phyloP scores from a whole-genome alignment of 2,113 vertebrate genomes.

The Bubo bubo region DNA sequence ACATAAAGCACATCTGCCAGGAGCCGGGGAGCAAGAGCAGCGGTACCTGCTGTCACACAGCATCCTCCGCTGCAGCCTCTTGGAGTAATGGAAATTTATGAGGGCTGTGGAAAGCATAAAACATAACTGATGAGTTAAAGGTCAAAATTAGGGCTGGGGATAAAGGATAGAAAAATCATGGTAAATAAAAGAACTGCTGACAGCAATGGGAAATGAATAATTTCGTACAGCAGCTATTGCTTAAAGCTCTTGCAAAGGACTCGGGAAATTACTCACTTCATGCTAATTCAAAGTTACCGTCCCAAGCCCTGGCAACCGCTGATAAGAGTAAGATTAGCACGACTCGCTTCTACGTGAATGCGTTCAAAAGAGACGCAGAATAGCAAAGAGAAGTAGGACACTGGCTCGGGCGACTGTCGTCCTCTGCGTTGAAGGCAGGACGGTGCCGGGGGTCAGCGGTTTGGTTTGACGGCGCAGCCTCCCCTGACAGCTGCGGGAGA shows the following conservation, averaged over 20 bases:
- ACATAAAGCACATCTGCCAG: not conserved
- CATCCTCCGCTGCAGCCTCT: not conserved
- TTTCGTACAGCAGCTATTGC: not conserved
- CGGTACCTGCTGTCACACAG: not conserved
- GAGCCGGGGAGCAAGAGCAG: not conserved
- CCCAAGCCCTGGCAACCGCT: not conserved
- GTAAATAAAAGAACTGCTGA: slow-evolving; percentile 50
- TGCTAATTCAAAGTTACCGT: not conserved
- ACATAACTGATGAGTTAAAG: not conserved
- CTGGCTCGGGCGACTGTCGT: rapidly evolving
- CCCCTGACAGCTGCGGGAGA: not conserved
- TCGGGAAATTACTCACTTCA: not conserved
- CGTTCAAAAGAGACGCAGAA: not conserved
- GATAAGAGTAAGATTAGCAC: slow-evolving; percentile 20
- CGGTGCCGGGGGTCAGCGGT: rapidly evolving
- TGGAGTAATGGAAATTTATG: not conserved
- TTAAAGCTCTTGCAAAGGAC: not conserved
- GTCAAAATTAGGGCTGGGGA: not conserved
- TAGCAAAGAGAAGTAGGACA: not conserved
- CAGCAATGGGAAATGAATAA: not conserved
- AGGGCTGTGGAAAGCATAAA: not conserved
- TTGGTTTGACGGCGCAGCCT: not conserved
- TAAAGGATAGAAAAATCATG: not conserved
- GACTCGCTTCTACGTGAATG: not conserved
- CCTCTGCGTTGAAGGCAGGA: rapidly evolving